These are phyloP conservation scores for Sterrhoptilus dennistouni DNA, from an alignment of 2,113 vertebrate genomes.

Conservation along the genomic window DNA sequence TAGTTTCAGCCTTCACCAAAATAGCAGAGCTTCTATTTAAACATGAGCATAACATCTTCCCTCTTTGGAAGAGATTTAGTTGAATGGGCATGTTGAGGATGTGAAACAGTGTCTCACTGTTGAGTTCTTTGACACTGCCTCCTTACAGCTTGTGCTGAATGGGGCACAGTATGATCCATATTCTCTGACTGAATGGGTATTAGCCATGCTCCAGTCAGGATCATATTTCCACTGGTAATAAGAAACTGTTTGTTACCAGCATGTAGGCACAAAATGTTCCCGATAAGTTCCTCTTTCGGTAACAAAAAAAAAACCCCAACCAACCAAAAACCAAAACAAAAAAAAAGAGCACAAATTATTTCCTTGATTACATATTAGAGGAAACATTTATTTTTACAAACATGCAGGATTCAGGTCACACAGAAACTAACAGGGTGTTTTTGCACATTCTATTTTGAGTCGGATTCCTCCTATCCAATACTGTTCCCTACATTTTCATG, in stretches of 20 bases:
- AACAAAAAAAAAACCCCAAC: not conserved
- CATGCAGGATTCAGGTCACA: not conserved
- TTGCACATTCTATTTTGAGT: not conserved
- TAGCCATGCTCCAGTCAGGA: not conserved
- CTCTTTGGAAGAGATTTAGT: not conserved
- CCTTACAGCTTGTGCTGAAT: constrained; percentile 31
- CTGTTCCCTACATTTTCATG: not conserved
- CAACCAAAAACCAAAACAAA: not conserved
- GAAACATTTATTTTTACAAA: constrained; percentile 44
- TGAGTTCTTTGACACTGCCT: constrained; percentile 13
- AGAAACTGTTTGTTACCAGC: constrained; percentile 33
- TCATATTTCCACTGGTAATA: constrained; percentile 24
- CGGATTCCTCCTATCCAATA: not conserved
- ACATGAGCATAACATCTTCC: not conserved
- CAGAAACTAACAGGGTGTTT: not conserved
- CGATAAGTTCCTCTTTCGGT: not conserved
- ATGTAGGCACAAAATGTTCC: constrained; percentile 38
- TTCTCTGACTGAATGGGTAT: not conserved
- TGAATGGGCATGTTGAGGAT: constrained; percentile 41
- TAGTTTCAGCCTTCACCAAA: constrained; percentile 10
- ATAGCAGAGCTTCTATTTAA: constrained; percentile 23
- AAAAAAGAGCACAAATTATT: not conserved
- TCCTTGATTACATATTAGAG: constrained; percentile 22
- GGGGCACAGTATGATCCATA: constrained; percentile 15
- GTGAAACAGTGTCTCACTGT: constrained; percentile 46